Evolutionary conservation across 1,140 invertebrate genomes (phyloP).

Genomic region (Wiebesia pumilae): DNA sequence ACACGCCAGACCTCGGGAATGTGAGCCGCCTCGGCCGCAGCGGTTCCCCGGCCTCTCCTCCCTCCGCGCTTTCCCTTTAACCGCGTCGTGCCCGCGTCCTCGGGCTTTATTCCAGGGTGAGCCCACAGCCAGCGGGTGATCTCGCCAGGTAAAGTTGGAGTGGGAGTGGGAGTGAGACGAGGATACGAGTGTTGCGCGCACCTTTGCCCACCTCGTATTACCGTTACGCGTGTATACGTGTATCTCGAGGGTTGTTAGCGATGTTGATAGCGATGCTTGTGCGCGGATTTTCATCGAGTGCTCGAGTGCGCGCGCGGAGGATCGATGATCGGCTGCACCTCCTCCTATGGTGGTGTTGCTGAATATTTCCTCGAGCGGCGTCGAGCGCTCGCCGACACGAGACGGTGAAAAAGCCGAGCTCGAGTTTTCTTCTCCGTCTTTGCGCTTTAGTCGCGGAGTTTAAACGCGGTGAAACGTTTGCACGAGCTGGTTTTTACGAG

Average conservation of each 20-base stretch:
- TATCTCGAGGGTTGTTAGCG: no score
- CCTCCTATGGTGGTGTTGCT: no score
- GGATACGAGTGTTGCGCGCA: background rate
- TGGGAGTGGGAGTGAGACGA: background rate
- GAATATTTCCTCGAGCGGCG: no score
- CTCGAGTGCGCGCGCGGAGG: no score
- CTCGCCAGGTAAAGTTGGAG: background rate
- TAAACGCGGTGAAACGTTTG: background rate
- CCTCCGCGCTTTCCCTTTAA: background rate
- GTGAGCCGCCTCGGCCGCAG: background rate
- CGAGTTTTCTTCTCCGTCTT: no score
- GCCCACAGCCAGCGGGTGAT: background rate
- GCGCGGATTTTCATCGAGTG: no score
- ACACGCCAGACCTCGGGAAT: background rate
- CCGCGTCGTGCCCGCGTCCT: background rate
- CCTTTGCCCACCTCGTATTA: background rate
- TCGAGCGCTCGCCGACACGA: background rate
- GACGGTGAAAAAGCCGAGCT: no score
- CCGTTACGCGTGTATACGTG: no score
- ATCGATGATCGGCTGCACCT: no score
- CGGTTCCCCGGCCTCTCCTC: background rate
- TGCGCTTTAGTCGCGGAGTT: background rate
- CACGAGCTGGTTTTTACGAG: background rate
- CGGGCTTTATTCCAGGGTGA: background rate
- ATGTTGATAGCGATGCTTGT: no score